A percentile compares a stretch with the other conserved stretches of the same genome.
Conservation (phyloP, 2,113 vertebrate species). For the Equus quagga region DNA sequence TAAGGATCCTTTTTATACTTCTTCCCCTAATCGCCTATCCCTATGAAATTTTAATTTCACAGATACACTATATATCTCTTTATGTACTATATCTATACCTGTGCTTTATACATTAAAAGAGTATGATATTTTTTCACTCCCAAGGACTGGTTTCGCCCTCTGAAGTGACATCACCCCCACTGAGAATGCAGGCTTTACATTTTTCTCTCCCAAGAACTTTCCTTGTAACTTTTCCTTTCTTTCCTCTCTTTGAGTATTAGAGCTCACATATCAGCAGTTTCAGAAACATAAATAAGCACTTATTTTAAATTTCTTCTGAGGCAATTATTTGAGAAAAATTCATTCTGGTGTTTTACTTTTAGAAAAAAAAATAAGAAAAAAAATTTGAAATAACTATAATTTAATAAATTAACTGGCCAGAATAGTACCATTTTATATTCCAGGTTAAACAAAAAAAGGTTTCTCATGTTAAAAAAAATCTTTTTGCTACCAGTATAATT, state of each 20-base stretch:
- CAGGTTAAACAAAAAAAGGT: neutral
- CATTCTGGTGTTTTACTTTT: neutral
- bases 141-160: neutral
- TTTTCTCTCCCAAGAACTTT: neutral
- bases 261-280: neutral
- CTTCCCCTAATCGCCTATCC: too few relatives aligned
- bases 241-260: neutral
- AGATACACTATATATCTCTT: too few relatives aligned
- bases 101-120: neutral
- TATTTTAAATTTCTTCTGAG: neutral
- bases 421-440: conserved; percentile 3
- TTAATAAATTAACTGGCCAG: neutral
- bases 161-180: neutral
- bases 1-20: too few relatives aligned
- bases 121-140: neutral
- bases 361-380: neutral
- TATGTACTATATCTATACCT: neutral
- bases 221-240: neutral
- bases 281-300: neutral
- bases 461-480: neutral
- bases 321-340: neutral
- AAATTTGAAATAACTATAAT: neutral
- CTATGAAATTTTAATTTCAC: too few relatives aligned
- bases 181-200: neutral
- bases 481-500: neutral